phyloP scores from a whole-genome alignment of 2,113 vertebrate species.

The Notothenia coriiceps region DNA sequence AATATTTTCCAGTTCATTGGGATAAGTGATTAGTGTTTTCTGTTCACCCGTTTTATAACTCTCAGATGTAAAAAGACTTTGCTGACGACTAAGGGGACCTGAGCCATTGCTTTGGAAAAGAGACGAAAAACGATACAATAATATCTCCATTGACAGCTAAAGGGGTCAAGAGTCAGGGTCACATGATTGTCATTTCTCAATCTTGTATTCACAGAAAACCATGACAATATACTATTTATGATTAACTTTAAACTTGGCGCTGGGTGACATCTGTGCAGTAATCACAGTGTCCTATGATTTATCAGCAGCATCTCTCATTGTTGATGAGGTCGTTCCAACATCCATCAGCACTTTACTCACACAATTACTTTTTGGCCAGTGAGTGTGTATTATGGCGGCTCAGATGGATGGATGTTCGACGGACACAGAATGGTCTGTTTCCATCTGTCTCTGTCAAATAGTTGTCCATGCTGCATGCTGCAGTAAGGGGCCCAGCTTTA shows the following conservation, averaged over 20 bases:
- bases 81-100: neutral
- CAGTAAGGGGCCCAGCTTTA: constrained; percentile 60
- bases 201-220: constrained; percentile 20
- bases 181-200: constrained; percentile 56
- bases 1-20: neutral
- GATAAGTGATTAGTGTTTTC: neutral
- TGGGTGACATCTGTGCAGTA: constrained; percentile 49
- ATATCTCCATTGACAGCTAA: constrained; percentile 12
- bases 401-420: constrained; percentile 62
- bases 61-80: neutral
- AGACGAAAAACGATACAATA: constrained; percentile 28
- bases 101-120: neutral
- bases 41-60: constrained; percentile 13
- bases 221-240: constrained; percentile 31
- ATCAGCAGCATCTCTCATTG: constrained; percentile 62
- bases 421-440: constrained; percentile 40
- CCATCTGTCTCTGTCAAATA: constrained; percentile 71
- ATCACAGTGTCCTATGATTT: constrained; percentile 61
- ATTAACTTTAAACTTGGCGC: constrained; percentile 50
- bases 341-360: constrained; percentile 67
- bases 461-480: constrained; percentile 46
- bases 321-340: constrained; percentile 54
- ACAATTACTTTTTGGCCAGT: constrained; percentile 57
- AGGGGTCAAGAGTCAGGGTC: constrained; percentile 41
- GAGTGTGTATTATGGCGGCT: constrained; percentile 31